Evolutionary conservation across 2,113 vertebrate genomes (phyloP), one percentile per base, ranked within the genome.

Genomic region (Monopterus albus): DNA sequence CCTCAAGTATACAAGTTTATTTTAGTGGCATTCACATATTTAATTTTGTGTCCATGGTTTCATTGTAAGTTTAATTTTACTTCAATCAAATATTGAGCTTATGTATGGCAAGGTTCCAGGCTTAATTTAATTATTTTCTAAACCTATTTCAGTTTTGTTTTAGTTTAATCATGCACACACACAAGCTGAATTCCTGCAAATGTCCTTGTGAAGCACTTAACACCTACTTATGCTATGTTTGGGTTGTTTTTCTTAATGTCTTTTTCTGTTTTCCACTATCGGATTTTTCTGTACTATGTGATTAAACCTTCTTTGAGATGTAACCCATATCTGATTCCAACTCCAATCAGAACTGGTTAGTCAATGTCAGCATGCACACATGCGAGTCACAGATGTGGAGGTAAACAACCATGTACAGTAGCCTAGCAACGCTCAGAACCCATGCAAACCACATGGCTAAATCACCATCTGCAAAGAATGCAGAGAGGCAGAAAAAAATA

Each of bases 401-500:
- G 66, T 56, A 55, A 82, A 80, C 63, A 65, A 64, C 42, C 23
- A n/a, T 5, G 26, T 73, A 46, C n/a, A 12, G 83, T 76, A 80
- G 56, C 81, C 73, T 78, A 78, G 78, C 76, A 87, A 84, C 75
- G 3, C 29, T 28, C 39, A 13, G 43, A 58, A 65, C 14, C 9
- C 49, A 15, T n/a, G 21, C 58, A 71, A 55, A 75, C 80, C 78
- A 79, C 84, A 43, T 72, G 53, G 46, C 23, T 43, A 28, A 47
- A 29, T 50, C 50, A 53, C 49, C 26, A 42, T 55, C 64, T 35
- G 31, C 7, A 61, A 42, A 3, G 6, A n/a, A 70, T 1, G 21
- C 45, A 72, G 58, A 46, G 4, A 67, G 55, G 39, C 29, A 40
- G n/a, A n/a, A 42, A 57, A 63, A 39, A 36, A 43, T 76, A 45